These are phyloP conservation scores for Cerastoderma edule DNA, from an alignment of 2,888 invertebrate species.

Conservation along the genomic window DNA sequence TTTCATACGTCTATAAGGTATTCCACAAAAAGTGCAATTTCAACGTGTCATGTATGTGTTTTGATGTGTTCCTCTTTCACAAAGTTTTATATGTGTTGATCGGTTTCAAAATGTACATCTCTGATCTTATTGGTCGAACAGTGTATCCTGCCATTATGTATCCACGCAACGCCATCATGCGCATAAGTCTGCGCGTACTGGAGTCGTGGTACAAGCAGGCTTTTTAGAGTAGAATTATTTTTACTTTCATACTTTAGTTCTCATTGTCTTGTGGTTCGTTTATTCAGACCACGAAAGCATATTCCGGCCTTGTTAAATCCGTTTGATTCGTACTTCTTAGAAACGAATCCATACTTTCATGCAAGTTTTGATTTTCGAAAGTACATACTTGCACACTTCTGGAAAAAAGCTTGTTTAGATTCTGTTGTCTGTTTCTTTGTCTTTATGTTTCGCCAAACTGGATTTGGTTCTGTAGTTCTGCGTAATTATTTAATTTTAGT, in stretches of 20 bases:
- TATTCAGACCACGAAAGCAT: no score
- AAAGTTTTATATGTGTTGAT: slow-evolving; percentile 9
- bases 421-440: slow-evolving; percentile 6
- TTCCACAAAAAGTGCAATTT: slow-evolving; percentile 16
- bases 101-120: neutral
- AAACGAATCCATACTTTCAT: no score
- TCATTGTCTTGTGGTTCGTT: no score
- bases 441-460: slow-evolving; percentile 12
- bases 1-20: neutral
- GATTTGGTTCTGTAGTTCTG: slow-evolving; percentile 13
- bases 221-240: slow-evolving; percentile 4
- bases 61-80: neutral
- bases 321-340: no score
- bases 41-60: neutral
- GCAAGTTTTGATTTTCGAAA: no score
- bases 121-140: slow-evolving; percentile 14
- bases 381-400: no score
- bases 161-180: slow-evolving; percentile 17
- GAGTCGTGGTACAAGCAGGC: slow-evolving; percentile 3
- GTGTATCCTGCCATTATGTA: slow-evolving; percentile 15
- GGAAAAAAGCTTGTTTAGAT: no score
- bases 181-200: slow-evolving; percentile 6
- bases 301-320: no score
- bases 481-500: neutral
- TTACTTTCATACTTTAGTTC: neutral